Base-by-base conservation (phyloP, 92 coral and sea anemone species). In the Paragorgia papillata region DNA sequence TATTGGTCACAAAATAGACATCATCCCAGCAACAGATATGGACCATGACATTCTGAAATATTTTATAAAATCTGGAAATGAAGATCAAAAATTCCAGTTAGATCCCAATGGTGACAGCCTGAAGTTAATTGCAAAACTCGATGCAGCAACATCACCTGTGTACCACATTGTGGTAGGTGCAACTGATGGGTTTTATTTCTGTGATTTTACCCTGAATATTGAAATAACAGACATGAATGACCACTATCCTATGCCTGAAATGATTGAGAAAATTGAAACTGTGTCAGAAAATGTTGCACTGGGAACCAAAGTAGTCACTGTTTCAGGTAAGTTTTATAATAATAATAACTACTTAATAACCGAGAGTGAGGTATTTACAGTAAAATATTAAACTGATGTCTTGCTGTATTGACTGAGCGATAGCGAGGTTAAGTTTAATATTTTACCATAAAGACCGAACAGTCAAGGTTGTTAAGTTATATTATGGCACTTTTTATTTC, bases 191-290 rank as follows among this genome's bases (percentile, higher is more conserved):
- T 57, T 86, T 53, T 86, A 88, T 66, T 25, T 85, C 53, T 92
- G 75, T 54, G 73, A 49, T 21, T 59, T 90, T 49, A 84, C 86
- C 32, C 76, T 94, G 25, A 76, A 59, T 46, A 63, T 94, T 46
- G 75, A 75, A 15, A 44, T 94, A 9, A 41, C 69, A 41, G 98
- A 94, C 74, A 85, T 82, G 0, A 94, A 94, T 73, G 93, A 94
- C 81, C 92, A 94, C 62, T 83, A 91, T 17, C 98, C 98, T 10
- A 85, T 84, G 74, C 97, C 98, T 10, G 80, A 66, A 2, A 83
- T 90, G 82, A 87, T 81, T 7, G 97, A 91, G 85, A 91, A 84
- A 69, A 87, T 88, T 24, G 98, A 79, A 9, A 80, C 89, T 12
- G 79, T 94, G 13, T 31, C 82, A 19, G 98, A 94, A 79, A 87